These are phyloP conservation scores for Xenopus petersii DNA, from an alignment of 2,797 vertebrate species.

Conservation along the genomic window DNA sequence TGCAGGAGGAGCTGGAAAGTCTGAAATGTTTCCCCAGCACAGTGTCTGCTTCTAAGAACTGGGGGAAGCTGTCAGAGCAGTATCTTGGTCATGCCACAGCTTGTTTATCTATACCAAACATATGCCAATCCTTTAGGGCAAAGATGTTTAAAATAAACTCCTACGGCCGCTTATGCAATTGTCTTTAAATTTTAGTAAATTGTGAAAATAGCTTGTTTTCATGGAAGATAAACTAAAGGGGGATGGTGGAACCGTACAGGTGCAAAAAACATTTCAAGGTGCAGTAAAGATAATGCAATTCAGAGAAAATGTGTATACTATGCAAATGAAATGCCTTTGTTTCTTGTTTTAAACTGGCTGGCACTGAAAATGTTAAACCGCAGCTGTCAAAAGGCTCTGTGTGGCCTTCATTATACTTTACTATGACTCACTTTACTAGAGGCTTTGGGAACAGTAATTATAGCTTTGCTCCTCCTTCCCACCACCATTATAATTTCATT, in stretches of 20 bases:
- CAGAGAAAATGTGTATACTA: too few species aligned
- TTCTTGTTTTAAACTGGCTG: background rate
- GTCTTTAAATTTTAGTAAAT: too few species aligned
- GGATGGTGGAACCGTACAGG: too few species aligned
- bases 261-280: too few species aligned
- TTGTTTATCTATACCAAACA: conserved; percentile 5
- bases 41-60: conserved; percentile 24
- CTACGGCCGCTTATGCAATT: too few species aligned
- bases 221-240: too few species aligned
- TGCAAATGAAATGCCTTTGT: too few species aligned
- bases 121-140: too few species aligned
- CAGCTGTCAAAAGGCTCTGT: conserved; percentile 8
- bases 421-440: conserved; percentile 10
- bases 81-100: background rate
- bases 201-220: too few species aligned
- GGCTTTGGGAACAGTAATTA: conserved; percentile 16
- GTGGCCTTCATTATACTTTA: conserved; percentile 5
- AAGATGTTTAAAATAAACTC: too few species aligned
- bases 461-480: conserved; percentile 3
- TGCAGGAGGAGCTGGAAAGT: conserved; percentile 41
- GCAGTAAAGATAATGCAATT: too few species aligned
- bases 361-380: conserved; percentile 2
- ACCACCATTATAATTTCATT: background rate
- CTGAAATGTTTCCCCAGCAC: conserved; percentile 53
- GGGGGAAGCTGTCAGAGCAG: background rate